Conservation (phyloP, 2,888 invertebrate species). For the Philonicus albiceps region DNA sequence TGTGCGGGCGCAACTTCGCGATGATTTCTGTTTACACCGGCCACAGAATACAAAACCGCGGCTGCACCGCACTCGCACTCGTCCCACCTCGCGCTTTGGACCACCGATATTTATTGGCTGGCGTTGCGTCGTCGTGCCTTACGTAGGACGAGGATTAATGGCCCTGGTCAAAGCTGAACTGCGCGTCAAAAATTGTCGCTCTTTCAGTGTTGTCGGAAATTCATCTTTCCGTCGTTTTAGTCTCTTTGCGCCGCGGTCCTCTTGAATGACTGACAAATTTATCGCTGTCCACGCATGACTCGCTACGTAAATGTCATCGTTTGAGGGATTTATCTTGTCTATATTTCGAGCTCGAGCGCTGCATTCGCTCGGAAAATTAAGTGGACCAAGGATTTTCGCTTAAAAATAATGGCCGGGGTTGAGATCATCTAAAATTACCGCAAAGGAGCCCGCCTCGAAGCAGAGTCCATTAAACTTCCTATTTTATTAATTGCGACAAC, state of each 20-base stretch:
- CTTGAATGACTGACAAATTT: conserved; percentile 38
- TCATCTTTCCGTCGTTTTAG: conserved; percentile 18
- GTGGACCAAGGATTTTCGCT: conserved; percentile 7
- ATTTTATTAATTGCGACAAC: not conserved
- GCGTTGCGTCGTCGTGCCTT: conserved; percentile 5
- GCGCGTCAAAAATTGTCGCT: conserved; percentile 40
- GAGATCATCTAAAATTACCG: not conserved
- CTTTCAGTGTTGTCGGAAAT: conserved; percentile 28
- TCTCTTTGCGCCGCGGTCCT: not conserved
- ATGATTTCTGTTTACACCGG: not conserved
- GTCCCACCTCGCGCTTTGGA: not conserved
- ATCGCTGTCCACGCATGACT: conserved; percentile 32
- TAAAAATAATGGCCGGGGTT: not conserved
- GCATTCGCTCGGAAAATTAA: not conserved
- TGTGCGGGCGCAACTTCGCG: not conserved
- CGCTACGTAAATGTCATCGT: conserved; percentile 29
- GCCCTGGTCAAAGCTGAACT: conserved; percentile 32
- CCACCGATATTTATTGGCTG: conserved; percentile 33
- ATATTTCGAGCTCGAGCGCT: not conserved
- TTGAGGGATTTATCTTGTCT: conserved; percentile 36
- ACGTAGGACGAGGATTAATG: conserved; percentile 41
- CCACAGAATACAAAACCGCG: not conserved
- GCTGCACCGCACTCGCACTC: not conserved
- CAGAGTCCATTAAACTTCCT: not conserved
- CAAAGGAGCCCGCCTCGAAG: not conserved